phyloP scores from a whole-genome alignment of 2,888 invertebrate species.

The Synergus umbraculus region DNA sequence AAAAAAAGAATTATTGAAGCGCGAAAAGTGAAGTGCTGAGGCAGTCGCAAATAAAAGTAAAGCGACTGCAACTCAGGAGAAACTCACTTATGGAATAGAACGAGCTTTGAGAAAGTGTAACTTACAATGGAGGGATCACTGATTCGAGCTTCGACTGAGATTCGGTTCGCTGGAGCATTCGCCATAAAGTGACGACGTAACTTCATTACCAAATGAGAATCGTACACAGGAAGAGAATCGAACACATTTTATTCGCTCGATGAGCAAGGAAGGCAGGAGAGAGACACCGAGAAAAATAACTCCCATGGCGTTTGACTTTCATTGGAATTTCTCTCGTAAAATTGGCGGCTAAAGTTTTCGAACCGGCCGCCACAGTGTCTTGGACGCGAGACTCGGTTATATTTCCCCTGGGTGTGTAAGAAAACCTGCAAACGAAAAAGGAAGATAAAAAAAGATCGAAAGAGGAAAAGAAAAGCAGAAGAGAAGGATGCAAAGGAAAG shows the following conservation, averaged over 20 bases:
- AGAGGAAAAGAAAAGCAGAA: constrained; percentile 8
- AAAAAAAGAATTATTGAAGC: constrained; percentile 10
- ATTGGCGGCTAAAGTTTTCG: constrained; percentile 71
- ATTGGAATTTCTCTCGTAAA: constrained; percentile 68
- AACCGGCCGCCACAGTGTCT: constrained; percentile 61
- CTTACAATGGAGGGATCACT: constrained; percentile 16
- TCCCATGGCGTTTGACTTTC: constrained; percentile 70
- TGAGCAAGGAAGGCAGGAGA: neutral
- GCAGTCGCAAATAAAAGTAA: constrained; percentile 12
- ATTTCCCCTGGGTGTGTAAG: constrained; percentile 70
- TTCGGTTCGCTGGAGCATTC: neutral
- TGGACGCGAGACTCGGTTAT: constrained; percentile 69
- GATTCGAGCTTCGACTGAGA: constrained; percentile 31
- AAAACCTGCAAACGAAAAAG: constrained; percentile 62
- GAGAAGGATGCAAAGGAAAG: constrained; percentile 47
- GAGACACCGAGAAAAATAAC: constrained; percentile 60
- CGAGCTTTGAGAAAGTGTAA: constrained; percentile 12
- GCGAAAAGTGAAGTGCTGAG: constrained; percentile 31
- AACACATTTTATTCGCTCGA: constrained; percentile 11
- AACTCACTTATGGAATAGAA: constrained; percentile 21
- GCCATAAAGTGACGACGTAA: constrained; percentile 12
- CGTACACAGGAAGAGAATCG: neutral
- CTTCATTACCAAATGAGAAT: constrained; percentile 21
- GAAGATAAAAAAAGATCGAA: constrained; percentile 50
- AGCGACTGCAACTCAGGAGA: neutral